Base-by-base conservation (phyloP, 2,113 vertebrate species). In the Campylomormyrus tamandua region DNA sequence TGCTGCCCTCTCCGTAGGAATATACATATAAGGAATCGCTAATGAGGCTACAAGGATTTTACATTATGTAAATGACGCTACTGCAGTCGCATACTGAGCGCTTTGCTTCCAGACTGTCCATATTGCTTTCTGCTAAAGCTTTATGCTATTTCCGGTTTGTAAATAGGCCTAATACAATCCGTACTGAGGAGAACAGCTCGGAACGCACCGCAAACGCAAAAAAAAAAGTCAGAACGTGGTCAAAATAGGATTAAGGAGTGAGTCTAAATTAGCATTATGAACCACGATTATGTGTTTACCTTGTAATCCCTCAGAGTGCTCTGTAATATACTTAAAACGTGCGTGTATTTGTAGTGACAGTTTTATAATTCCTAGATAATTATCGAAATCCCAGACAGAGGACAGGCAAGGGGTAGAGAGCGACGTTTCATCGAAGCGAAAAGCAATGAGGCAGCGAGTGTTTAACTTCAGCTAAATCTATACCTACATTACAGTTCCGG, bases 321-420 rank as follows among this genome's bases (percentile, higher is more conserved):
- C 39, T 45, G 42, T 45, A 83, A 39, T 21, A 42, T 17, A 45
- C 6, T 83, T 83, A 83, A 83, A 45, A 19, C 15, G n/a, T 24
- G 83, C n/a, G 5, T 39, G 5, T 42, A 42, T 84, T 46, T 45
- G 21, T 84, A n/a, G 42, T 48, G 42, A 24, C 83, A 24, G 83
- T 84, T 48, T 84, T 48, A 84, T 84, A 45, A 84, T 84, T 84
- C 45, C 15, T 84, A 84, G 39, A 48, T 80, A 84, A 84, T 84
- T 84, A 84, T 24, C 46, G 83, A 84, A 48, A 84, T 84, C 45
- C 45, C 45, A 45, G 21, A 84, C 45, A n/a, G 7, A 42, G 42
- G 45, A 84, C 45, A 48, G 45, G 39, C 83, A 48, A 27, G 21
- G 42, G 42, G 83, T 24, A 45, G 24, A 24, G 45, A n/a, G 1